Conservation (phyloP, 2,797 vertebrate genomes). For the Bradypodion pumilum region DNA sequence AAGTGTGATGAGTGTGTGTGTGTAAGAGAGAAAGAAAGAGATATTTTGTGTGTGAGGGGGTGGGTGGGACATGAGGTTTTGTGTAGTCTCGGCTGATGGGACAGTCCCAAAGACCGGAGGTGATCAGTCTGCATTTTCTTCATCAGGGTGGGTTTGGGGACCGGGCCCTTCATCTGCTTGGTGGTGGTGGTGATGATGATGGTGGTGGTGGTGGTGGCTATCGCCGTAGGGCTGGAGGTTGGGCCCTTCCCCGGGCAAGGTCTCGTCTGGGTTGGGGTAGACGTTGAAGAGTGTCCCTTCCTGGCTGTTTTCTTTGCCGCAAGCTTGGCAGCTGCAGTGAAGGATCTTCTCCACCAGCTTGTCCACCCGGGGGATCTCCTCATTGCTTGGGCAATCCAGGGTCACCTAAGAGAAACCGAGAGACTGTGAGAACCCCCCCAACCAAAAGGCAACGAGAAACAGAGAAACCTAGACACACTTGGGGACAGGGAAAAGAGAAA, state of each 20-base stretch:
- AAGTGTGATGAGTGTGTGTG: constrained; percentile 19
- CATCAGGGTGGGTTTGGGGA: constrained; percentile 66
- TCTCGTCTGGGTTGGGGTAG: constrained; percentile 80
- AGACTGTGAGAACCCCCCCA: too few species aligned
- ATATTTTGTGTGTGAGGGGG: too few species aligned
- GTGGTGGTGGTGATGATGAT: constrained; percentile 58
- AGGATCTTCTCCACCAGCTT: constrained; percentile 97
- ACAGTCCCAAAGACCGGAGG: constrained; percentile 35
- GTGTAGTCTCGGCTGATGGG: constrained; percentile 30
- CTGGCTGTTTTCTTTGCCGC: constrained; percentile 87
- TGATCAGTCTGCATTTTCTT: constrained; percentile 75
- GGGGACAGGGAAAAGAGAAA: too few species aligned
- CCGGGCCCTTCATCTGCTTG: constrained; percentile 54
- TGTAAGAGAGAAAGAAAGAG: background rate
- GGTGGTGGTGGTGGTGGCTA: constrained; percentile 63
- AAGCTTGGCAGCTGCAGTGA: constrained; percentile 96
- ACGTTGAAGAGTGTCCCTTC: constrained; percentile 90
- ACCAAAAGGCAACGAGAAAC: too few species aligned
- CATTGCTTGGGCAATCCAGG: constrained; percentile 88
- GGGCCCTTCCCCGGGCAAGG: constrained; percentile 56
- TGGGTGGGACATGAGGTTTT: too few species aligned
- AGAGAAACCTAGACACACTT: too few species aligned
- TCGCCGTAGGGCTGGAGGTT: constrained; percentile 64
- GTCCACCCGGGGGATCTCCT: constrained; percentile 89
- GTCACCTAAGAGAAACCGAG: constrained; percentile 82